Base-by-base conservation (phyloP, 2,888 invertebrate genomes). In the Tipula vernalis region DNA sequence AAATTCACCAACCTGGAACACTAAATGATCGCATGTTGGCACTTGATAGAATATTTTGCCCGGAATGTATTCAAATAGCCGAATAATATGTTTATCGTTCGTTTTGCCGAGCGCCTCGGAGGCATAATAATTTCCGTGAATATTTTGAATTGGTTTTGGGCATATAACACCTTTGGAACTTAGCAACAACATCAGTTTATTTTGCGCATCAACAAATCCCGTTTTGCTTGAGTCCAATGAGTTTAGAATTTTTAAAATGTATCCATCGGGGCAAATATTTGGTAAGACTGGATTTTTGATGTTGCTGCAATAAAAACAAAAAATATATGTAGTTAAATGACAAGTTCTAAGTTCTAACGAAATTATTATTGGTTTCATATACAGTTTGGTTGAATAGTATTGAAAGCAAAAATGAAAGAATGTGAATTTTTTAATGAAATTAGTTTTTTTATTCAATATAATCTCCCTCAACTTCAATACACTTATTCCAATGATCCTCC, bases 231-330 rank as follows among this genome's bases (percentile, higher is more conserved):
- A 96, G 90, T 98, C 97, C 90, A 96, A 92, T 0, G 95, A 94
- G 91, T 98, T 98, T 89, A 96, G 93, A 86, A 98, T 94, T 93
- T 98, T 98, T 87, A 98, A 91, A 28, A 96, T 95, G 89, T 96
- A 96, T 0, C 96, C 96, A 88, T 94, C 90, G 0, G 93, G 91
- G 88, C 92, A 92, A 88, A 93, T 92, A 3, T 91, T 90, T 0
- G 92, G 91, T 87, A 94, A 93, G 28, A 95, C 89, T 0, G 94
- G 93, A 90, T 95, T 95, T 89, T 93, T 93, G 87, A 93, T 92
- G 87, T 93, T 93, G 86, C 92, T 92, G 86, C 0, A 89, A 89
- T 1, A 39, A 39, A 44, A 10, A 44, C 3, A 10, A 44, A 44
- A 44, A 6, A 10, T 5, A 10, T 42, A 5, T 5, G 12, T 4